Evolutionary conservation across 2,888 invertebrate species (phyloP), one percentile per base, ranked within the genome.

Genomic region (Asteroscopus sphinx): DNA sequence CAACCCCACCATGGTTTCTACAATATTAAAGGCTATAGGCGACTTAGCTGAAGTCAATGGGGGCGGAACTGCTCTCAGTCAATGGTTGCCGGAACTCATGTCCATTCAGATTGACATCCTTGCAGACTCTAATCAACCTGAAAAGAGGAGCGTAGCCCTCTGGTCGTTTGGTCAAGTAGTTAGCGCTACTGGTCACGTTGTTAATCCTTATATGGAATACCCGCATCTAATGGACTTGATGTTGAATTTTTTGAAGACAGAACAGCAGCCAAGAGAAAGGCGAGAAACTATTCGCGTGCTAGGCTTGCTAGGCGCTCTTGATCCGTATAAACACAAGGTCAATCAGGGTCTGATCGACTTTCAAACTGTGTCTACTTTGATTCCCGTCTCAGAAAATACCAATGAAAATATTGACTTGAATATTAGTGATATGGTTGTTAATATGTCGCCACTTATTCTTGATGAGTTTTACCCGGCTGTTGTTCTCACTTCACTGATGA

Each of bases 381-480:
- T 98, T 57, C 97, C 98, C 0, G 95, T 97, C 77, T 95, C 96
- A 1, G 95, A 96, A 82, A 95, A 96, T 9, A 96, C 96, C 63
- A 95, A 95, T 35, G 96, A 96, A 68, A 86, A 82, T 67, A 85
- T 89, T 53, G 90, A 93, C 39, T 93, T 95, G 58, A 97, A 97
- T 86, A 96, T 98, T 0, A 98, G 97, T 77, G 99, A 99, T 86
- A 97, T 99, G 97, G 91, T 99, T 15, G 99, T 99, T 0, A 98
- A 97, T 81, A 98, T 99, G 98, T 97, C 97, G 30, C 97, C 97
- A 0, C 94, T 96, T 36, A 96, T 97, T 12, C 93, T 99, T 46
- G 99, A 99, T 76, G 99, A 99, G 88, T 99, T 99, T 90, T 99
- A 99, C 92, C 98, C 99, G 7, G 99, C 99, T 0, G 98, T 99